A percentile compares a stretch with the other conserved stretches of the same genome.
phyloP scores from a whole-genome alignment of 1,140 invertebrate species.

The Battus philenor region DNA sequence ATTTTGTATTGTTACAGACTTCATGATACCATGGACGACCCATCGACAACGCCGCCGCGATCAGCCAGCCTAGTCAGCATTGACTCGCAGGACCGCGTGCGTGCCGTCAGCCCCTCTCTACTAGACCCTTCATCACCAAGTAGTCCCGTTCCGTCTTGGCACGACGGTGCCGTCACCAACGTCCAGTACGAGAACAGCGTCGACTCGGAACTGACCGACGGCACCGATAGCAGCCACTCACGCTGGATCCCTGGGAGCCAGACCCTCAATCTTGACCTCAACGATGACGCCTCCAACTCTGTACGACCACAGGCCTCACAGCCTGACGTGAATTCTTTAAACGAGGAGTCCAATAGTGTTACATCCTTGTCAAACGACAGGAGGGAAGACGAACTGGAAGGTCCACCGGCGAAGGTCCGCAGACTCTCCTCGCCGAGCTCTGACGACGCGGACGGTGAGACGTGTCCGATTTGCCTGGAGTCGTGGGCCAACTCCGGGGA shows the following conservation, averaged over 20 bases:
- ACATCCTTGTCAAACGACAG: slow-evolving; percentile 15
- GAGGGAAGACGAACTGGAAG: slow-evolving; percentile 20
- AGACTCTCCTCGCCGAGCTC: slow-evolving; percentile 36
- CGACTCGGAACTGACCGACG: slow-evolving; percentile 12
- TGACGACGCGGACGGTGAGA: slow-evolving; percentile 79
- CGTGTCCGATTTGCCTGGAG: slow-evolving; percentile 92
- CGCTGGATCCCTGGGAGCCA: background rate
- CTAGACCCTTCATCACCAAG: slow-evolving; percentile 20
- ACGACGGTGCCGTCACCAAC: background rate
- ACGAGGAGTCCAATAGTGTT: slow-evolving; percentile 30
- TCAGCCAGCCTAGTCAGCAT: background rate
- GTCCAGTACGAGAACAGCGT: slow-evolving; percentile 15
- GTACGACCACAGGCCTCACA: slow-evolving; percentile 10
- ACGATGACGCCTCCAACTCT: slow-evolving; percentile 20
- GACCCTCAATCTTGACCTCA: background rate
- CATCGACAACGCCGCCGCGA: background rate
- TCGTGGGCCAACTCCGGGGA: slow-evolving; percentile 89
- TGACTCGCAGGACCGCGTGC: slow-evolving; percentile 14
- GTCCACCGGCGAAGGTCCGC: slow-evolving; percentile 55
- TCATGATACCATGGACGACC: background rate
- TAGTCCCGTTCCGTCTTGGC: background rate
- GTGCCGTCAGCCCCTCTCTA: slow-evolving; percentile 22
- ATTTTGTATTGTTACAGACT: too few species aligned
- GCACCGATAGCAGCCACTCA: background rate
- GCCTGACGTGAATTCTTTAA: slow-evolving; percentile 20